These are phyloP conservation scores for Pantherophis alleghaniensis DNA, from an alignment of 2,797 vertebrate species.

Conservation along the genomic window DNA sequence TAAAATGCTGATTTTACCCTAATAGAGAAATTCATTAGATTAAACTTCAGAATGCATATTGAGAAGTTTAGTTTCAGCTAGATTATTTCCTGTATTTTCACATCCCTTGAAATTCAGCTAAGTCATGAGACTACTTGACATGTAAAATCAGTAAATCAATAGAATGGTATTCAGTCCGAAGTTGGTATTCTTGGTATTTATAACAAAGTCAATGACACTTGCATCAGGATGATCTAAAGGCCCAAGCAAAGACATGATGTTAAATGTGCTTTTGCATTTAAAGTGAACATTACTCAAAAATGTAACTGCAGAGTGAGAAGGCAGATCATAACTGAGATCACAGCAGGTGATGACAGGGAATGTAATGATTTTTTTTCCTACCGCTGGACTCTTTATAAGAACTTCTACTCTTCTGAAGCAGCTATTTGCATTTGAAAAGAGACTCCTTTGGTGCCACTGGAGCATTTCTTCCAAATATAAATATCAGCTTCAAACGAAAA, in stretches of 20 bases:
- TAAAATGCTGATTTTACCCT: background rate
- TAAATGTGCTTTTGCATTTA: background rate
- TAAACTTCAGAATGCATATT: background rate
- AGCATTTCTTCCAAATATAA: background rate
- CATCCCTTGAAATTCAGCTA: conserved; percentile 8
- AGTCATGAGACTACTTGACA: background rate
- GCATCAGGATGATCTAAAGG: background rate
- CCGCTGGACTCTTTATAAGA: background rate
- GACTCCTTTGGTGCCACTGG: background rate
- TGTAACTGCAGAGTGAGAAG: background rate
- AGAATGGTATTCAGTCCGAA: background rate
- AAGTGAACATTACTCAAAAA: background rate
- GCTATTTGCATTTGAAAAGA: background rate
- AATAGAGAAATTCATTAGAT: background rate
- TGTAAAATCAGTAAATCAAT: background rate
- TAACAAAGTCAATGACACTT: background rate
- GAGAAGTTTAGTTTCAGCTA: background rate
- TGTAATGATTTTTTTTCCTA: background rate
- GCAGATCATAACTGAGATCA: background rate
- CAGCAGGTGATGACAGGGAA: background rate
- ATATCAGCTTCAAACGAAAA: background rate
- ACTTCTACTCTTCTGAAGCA: background rate
- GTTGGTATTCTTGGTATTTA: background rate
- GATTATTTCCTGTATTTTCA: background rate
- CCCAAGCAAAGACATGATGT: background rate